Evolutionary conservation across 2,113 vertebrate genomes (phyloP).

Genomic region (Dryoscopus gambensis): DNA sequence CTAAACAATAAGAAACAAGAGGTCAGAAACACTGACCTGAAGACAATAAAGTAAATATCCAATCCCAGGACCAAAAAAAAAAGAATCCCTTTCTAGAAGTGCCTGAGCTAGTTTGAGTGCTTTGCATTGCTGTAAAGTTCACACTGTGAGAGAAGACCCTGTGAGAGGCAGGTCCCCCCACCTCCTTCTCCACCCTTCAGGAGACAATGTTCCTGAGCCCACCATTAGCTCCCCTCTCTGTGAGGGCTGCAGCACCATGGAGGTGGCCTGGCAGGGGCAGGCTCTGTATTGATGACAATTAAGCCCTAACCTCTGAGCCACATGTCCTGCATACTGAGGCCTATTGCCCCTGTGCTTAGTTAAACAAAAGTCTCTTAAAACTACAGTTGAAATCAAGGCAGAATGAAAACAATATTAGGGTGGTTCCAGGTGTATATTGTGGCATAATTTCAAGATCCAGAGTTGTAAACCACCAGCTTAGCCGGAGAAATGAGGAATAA

Average conservation of each 20-base stretch:
- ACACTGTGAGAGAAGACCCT: not conserved
- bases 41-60: not conserved
- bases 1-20: not conserved
- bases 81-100: not conserved
- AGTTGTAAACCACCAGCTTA: not conserved
- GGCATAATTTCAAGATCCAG: not conserved
- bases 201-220: not conserved
- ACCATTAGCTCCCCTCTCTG: not conserved
- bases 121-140: not conserved
- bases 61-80: not conserved
- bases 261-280: not conserved
- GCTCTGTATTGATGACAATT: not conserved
- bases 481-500: not conserved
- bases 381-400: not conserved
- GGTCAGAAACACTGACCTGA: not conserved
- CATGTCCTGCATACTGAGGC: not conserved
- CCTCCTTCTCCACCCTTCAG: not conserved
- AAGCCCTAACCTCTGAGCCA: not conserved
- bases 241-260: not conserved
- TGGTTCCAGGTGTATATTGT: not conserved
- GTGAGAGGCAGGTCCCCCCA: not conserved
- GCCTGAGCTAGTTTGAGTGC: not conserved
- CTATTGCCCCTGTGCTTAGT: not conserved
- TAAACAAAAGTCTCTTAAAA: not conserved
- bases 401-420: not conserved